Conservation (phyloP, 2,113 vertebrate species). For the Hylia prasina region DNA sequence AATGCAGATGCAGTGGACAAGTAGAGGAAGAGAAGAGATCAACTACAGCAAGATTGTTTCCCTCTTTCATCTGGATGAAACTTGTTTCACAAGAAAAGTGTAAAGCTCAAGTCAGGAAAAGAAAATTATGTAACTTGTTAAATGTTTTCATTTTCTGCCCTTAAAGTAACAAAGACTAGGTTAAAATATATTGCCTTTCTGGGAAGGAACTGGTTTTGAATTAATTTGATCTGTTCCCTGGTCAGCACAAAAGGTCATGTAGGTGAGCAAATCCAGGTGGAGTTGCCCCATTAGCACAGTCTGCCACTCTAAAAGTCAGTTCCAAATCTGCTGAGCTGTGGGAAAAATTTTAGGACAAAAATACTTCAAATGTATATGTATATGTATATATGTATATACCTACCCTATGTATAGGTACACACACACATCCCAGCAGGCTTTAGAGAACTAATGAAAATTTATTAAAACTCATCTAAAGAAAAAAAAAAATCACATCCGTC, state of each 20-base stretch:
- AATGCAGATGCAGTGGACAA: background rate
- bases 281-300: background rate
- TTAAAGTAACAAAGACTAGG: background rate
- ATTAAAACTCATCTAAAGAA: background rate
- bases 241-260: background rate
- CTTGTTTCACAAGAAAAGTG: background rate
- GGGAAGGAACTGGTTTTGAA: background rate
- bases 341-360: background rate
- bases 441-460: constrained; percentile 17
- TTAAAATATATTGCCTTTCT: background rate
- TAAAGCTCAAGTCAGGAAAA: background rate
- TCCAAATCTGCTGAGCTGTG: background rate
- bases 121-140: background rate
- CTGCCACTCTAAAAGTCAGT: background rate
- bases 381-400: no score
- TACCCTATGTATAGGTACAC: background rate
- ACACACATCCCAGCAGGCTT: background rate
- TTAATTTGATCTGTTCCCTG: background rate
- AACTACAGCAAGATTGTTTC: background rate
- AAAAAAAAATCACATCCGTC: background rate
- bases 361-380: background rate
- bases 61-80: background rate
- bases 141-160: background rate
- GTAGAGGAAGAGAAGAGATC: background rate
- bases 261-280: background rate